These are phyloP conservation scores for Cossypha caffra DNA, from an alignment of 2,797 vertebrate genomes.

Conservation along the genomic window DNA sequence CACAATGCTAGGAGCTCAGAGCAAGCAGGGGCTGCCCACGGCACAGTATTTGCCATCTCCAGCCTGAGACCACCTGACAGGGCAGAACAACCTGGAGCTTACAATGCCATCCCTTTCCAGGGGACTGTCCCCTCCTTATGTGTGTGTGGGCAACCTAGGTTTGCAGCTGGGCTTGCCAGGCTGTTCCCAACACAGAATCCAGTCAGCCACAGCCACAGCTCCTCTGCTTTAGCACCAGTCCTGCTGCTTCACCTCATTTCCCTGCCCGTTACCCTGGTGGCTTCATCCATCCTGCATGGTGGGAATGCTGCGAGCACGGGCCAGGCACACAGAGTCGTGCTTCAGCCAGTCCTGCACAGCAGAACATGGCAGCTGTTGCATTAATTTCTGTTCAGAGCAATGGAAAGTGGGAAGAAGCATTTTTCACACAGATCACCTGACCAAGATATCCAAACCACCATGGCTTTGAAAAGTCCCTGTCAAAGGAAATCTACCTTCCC, in stretches of 20 bases:
- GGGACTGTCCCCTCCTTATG: neutral
- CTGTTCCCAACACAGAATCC: neutral
- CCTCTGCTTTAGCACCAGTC: neutral
- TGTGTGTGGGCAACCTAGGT: rapidly evolving
- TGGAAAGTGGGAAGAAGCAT: neutral
- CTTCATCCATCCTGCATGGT: neutral
- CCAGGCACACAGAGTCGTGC: neutral
- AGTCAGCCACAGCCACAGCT: neutral
- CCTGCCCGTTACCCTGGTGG: rapidly evolving
- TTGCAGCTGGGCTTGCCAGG: neutral
- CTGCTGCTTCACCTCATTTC: neutral
- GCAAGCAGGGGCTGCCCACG: neutral
- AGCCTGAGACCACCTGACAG: neutral
- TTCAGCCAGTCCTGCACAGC: neutral
- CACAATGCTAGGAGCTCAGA: neutral
- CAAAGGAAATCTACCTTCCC: neutral
- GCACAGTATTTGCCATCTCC: neutral
- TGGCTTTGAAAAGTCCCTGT: neutral
- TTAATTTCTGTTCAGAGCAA: neutral
- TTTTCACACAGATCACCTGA: neutral
- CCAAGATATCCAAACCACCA: neutral
- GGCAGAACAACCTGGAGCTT: neutral
- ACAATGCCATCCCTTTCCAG: neutral
- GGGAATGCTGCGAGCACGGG: rapidly evolving
- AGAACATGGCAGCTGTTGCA: neutral